Evolutionary conservation across 1,140 invertebrate genomes (phyloP).

Genomic region (Heliothis virescens): DNA sequence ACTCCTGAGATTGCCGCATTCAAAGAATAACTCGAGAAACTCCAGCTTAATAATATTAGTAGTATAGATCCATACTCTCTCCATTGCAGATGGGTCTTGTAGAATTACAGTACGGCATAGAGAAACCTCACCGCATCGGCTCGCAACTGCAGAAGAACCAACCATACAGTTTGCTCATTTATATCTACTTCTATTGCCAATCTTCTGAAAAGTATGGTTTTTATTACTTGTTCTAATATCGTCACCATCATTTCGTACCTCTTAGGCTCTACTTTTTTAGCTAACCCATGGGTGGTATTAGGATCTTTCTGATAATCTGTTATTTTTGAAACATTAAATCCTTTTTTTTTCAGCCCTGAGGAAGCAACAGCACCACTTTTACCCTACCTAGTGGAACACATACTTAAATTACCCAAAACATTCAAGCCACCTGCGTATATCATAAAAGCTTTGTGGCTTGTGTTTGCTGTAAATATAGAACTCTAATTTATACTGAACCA

Average conservation of each 20-base stretch:
- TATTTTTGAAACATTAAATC: not conserved
- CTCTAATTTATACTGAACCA: too few relatives aligned
- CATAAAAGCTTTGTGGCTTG: conserved; percentile 79
- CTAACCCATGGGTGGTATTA: too few relatives aligned
- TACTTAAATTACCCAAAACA: conserved; percentile 64
- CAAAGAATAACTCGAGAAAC: too few relatives aligned
- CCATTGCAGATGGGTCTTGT: conserved; percentile 74
- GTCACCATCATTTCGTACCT: not conserved
- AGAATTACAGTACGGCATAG: conserved; percentile 73
- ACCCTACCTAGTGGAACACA: conserved; percentile 73
- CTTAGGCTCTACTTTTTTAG: not conserved
- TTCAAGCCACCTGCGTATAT: conserved; percentile 72
- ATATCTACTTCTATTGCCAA: conserved; percentile 81
- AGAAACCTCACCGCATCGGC: conserved; percentile 70
- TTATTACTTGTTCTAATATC: conserved; percentile 25
- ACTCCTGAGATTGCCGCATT: too few relatives aligned
- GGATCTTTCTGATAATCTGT: too few relatives aligned
- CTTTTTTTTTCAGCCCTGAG: conserved; percentile 66
- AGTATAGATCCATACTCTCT: not conserved
- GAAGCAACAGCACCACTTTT: conserved; percentile 70
- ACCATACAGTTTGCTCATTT: conserved; percentile 76
- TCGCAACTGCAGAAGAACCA: conserved; percentile 70
- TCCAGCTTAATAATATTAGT: too few relatives aligned
- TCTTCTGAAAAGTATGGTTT: conserved; percentile 76
- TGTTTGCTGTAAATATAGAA: conserved; percentile 73